Base-by-base conservation (phyloP, 2,113 vertebrate species). In the Hemiscyllium ocellatum region DNA sequence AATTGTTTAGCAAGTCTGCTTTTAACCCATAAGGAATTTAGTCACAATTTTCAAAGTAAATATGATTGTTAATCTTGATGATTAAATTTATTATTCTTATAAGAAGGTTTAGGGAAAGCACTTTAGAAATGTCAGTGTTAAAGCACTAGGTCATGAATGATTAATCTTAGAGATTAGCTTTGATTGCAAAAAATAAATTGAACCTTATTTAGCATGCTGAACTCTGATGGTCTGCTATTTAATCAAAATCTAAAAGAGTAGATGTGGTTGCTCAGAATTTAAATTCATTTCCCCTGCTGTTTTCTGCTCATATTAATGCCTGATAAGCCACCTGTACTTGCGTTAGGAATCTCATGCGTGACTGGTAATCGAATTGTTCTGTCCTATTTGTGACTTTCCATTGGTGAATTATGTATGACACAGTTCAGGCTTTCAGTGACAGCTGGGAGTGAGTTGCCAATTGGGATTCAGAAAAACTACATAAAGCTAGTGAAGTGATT, bases 201-300 rank as follows among this genome's bases (percentile, higher is more conserved):
- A 93, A 93, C 89, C 19, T 91, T 20, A 93, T 66, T 68, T 37
- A 19, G 61, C 19, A 33, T 12, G 15, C 56, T 19, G 33, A 93
- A 66, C 61, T 22, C 89, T 68, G n/a, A 37, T 37, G 89, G 89
- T 8, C 61, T 37, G n/a, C 61, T 37, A 20, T 68, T 93, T 93
- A 93, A 93, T 66, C 89, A 93, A 93, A 93, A 66, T 22, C 89
- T 61, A 93, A 91, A 91, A 68, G 65, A 66, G 33, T 68, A 37
- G 19, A 61, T 20, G 61, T 37, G 42, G 61, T 66, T 37, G 89
- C 33, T 66, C 33, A 93, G 89, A 93, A 93, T 93, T 37, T 93
- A 93, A 93, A 93, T 93, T 22, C 37, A n/a, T 68, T 22, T 37
- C 61, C 86, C 61, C 89, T 68, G 89, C 22, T 93, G 89, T 66